Percentiles rank a stretch among this genome's conserved stretches.
phyloP scores from a whole-genome alignment of 2,797 vertebrate genomes.

The Merluccius polli region DNA sequence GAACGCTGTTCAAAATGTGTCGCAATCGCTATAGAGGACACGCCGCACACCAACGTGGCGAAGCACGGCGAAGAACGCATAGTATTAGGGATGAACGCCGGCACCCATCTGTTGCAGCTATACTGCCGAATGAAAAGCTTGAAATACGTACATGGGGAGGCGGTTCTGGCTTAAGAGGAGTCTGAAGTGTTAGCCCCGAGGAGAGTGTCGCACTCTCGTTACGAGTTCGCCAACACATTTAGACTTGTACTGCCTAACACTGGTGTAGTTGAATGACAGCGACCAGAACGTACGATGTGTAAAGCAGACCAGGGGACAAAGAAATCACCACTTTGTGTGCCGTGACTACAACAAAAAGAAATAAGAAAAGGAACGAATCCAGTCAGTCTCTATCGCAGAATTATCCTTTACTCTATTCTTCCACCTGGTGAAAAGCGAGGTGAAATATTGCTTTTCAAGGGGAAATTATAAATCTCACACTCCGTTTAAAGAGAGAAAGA shows the following conservation, averaged over 20 bases:
- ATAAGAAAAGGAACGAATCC: background rate
- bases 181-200: background rate
- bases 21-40: background rate
- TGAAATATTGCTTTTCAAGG: slow-evolving; percentile 41
- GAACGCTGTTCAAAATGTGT: background rate
- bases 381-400: slow-evolving; percentile 26
- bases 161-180: background rate
- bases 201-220: background rate
- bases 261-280: background rate
- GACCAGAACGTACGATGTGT: background rate
- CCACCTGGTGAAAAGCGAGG: slow-evolving; percentile 28
- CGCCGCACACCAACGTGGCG: background rate
- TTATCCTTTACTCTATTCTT: slow-evolving; percentile 21
- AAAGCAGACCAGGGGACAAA: background rate
- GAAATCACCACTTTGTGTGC: background rate
- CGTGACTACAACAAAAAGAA: background rate
- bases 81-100: background rate
- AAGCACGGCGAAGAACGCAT: background rate
- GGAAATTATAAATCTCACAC: slow-evolving; percentile 27
- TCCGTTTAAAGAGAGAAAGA: background rate
- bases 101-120: background rate
- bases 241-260: too few relatives aligned
- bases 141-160: background rate
- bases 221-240: background rate
- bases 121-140: background rate